Evolutionary conservation across 2,113 vertebrate species (phyloP).

Genomic region (Callospermophilus lateralis): DNA sequence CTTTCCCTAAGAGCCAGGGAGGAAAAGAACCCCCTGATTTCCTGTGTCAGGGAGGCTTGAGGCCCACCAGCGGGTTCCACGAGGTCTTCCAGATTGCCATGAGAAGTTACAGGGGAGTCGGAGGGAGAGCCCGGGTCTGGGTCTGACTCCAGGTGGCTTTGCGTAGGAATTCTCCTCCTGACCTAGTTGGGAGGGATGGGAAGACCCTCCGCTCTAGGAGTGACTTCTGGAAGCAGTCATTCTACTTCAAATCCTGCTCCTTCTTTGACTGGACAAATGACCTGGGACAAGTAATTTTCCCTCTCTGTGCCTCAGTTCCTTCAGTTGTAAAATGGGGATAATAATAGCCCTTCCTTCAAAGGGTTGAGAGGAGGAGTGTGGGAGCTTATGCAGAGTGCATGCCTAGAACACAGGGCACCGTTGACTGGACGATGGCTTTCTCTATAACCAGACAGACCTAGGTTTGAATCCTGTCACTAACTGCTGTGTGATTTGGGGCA

Average conservation of each 20-base stretch:
- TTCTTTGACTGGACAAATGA: background rate
- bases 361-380: background rate
- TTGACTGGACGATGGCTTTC: background rate
- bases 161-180: background rate
- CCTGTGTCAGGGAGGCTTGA: background rate
- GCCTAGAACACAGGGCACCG: background rate
- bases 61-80: too few species aligned
- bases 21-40: too few species aligned
- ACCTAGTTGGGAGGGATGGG: too few species aligned
- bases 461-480: background rate
- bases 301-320: background rate
- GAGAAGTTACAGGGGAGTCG: background rate
- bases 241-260: background rate
- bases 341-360: background rate
- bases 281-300: background rate
- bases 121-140: background rate
- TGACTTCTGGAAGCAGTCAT: background rate
- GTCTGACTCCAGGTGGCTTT: background rate
- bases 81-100: background rate
- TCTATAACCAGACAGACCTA: background rate
- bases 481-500: background rate
- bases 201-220: background rate
- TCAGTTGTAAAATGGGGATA: background rate
- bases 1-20: background rate
- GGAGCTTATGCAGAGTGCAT: too few species aligned